These are phyloP conservation scores for Promerops cafer DNA, from an alignment of 2,113 vertebrate species.

Conservation along the genomic window DNA sequence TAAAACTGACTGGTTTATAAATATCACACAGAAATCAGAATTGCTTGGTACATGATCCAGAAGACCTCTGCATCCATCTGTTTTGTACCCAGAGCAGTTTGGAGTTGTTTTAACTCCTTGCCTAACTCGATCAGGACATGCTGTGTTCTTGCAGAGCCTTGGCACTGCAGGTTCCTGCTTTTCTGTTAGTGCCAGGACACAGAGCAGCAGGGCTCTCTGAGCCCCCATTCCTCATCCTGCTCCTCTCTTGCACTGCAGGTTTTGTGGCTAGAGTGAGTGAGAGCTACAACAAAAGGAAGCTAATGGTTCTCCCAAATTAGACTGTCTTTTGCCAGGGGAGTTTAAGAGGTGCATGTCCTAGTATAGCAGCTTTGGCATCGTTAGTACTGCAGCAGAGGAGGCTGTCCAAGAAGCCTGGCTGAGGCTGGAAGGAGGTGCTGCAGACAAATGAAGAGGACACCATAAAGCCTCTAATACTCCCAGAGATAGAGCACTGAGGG, in stretches of 20 bases:
- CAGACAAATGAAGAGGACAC: not conserved
- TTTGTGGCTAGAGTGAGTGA: not conserved
- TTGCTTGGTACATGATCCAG: not conserved
- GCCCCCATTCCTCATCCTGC: not conserved
- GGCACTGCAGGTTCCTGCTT: not conserved
- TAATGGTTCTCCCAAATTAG: not conserved
- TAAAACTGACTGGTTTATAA: not conserved
- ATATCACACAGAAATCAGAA: not conserved
- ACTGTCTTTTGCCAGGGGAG: not conserved
- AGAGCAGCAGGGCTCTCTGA: not conserved
- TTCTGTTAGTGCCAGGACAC: not conserved
- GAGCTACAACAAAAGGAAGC: not conserved
- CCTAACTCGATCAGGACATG: not conserved
- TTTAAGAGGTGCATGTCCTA: not conserved
- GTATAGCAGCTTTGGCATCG: not conserved
- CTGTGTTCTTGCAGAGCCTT: not conserved
- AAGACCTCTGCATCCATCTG: not conserved
- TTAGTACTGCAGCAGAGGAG: not conserved
- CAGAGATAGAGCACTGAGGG: not conserved
- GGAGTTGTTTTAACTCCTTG: not conserved
- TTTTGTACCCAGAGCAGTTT: not conserved
- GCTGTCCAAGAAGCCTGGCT: not conserved
- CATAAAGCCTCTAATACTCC: not conserved
- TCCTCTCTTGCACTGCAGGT: not conserved
- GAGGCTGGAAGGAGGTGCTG: not conserved